phyloP scores from a whole-genome alignment of 2,797 vertebrate species.

The Chelidonichthys spinosus region DNA sequence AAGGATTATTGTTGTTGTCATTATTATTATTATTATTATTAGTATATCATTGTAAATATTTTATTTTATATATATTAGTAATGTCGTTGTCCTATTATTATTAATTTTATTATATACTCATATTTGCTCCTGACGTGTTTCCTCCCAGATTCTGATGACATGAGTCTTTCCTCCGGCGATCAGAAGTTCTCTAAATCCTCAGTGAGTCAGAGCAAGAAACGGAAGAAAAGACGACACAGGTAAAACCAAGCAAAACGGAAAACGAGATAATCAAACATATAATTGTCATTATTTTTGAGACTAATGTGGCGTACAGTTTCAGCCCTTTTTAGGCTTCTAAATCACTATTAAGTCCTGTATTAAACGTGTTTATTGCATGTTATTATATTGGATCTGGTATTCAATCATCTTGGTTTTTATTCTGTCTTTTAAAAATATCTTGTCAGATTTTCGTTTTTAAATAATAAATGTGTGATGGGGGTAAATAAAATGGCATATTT shows the following conservation, averaged over 20 bases:
- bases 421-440: background rate
- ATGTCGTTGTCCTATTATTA: background rate
- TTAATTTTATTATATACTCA: background rate
- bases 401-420: background rate
- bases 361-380: background rate
- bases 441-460: background rate
- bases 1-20: too few species aligned
- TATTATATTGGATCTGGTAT: background rate
- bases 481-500: background rate
- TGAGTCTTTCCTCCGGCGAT: conserved; percentile 90
- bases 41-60: too few species aligned
- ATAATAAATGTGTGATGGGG: background rate
- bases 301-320: too few species aligned
- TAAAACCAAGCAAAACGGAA: conserved; percentile 57
- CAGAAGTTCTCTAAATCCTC: conserved; percentile 92
- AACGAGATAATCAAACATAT: background rate
- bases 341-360: too few species aligned
- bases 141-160: conserved; percentile 93
- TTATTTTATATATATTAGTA: background rate
- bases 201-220: conserved; percentile 93
- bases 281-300: background rate
- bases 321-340: background rate
- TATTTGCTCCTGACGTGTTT: conserved; percentile 7
- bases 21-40: too few species aligned
- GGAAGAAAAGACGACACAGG: conserved; percentile 98